Base-by-base conservation (phyloP, 2,113 vertebrate species). In the Solenodon paradoxus region DNA sequence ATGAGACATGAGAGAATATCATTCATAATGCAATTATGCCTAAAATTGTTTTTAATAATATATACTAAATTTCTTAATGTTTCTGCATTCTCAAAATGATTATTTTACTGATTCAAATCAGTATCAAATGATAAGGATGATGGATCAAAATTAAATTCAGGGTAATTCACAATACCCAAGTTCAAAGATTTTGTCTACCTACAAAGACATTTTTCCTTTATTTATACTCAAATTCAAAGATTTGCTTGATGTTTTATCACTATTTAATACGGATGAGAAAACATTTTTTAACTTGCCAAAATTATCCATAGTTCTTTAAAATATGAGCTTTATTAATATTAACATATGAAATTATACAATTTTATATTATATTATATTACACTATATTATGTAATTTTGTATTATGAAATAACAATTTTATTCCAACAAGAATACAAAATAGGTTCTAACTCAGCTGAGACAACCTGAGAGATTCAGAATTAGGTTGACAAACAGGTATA, bases 21-120 rank as follows among this genome's bases (percentile, higher is more conserved):
- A 71, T 75, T 63, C 28, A 61, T 45, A 88, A 77, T 92, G 12
- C 19, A 80, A 90, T 95, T 42, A 71, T 74, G 2, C n/a, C 47
- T 47, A n/a, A 68, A 90, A 79, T 79, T 75, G n/a, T 82, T 95
- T 96, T 96, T 51, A 88, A 22, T 88, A 88, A 57, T 66, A 90
- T 84, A n/a, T 69, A 61, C 9, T 57, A 92, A 94, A 61, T 93
- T 61, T 95, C 68, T 85, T 83, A 79, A 81, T 88, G 61, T 69
- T 87, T 90, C 40, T 87, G 30, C 13, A 47, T 49, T 94, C 12
- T 49, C 38, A 79, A 74, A 5, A 45, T 63, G 51, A 75, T 61
- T 30, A 10, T 83, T 74, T 15, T 77, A 40, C 40, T 88, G 26
- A 28, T 69, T 79, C 35, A 82, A 66, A 84, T 80, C 59, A 77